These are phyloP conservation scores for Masticophis lateralis DNA, from an alignment of 2,797 vertebrate species.

Conservation along the genomic window DNA sequence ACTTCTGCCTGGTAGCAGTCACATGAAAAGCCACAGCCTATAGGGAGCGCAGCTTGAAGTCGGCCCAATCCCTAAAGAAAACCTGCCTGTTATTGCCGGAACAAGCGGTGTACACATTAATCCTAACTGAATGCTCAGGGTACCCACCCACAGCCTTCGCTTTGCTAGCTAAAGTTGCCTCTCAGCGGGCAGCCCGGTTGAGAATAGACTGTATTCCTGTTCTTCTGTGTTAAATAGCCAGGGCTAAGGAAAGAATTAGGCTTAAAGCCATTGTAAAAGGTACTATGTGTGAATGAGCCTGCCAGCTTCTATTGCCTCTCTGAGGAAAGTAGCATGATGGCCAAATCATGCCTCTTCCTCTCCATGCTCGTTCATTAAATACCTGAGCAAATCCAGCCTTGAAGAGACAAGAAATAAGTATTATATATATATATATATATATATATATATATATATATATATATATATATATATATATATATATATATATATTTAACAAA, in stretches of 20 bases:
- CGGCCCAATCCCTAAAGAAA: background rate
- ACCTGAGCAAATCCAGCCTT: background rate
- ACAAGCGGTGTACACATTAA: background rate
- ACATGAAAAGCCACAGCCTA: background rate
- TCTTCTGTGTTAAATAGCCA: background rate
- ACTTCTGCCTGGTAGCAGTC: background rate
- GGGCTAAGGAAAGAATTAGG: background rate
- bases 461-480: too few species aligned
- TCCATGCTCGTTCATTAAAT: background rate
- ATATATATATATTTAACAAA: background rate
- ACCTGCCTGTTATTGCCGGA: background rate
- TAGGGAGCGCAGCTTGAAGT: background rate
- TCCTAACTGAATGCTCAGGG: background rate
- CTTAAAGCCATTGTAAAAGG: background rate
- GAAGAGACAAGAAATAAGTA: background rate
- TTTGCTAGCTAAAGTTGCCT: background rate
- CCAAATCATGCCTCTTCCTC: background rate
- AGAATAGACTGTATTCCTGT: background rate
- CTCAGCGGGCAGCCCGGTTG: background rate
- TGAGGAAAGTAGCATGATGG: background rate
- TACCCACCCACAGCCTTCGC: background rate
- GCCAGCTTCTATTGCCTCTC: slow-evolving; percentile 1
- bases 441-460: background rate
- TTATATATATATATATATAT: too few species aligned
- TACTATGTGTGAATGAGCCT: background rate